A percentile compares a stretch with the other conserved stretches of the same genome.
phyloP scores from a whole-genome alignment of 2,797 vertebrate genomes.

The Kryptopterus vitreolus region DNA sequence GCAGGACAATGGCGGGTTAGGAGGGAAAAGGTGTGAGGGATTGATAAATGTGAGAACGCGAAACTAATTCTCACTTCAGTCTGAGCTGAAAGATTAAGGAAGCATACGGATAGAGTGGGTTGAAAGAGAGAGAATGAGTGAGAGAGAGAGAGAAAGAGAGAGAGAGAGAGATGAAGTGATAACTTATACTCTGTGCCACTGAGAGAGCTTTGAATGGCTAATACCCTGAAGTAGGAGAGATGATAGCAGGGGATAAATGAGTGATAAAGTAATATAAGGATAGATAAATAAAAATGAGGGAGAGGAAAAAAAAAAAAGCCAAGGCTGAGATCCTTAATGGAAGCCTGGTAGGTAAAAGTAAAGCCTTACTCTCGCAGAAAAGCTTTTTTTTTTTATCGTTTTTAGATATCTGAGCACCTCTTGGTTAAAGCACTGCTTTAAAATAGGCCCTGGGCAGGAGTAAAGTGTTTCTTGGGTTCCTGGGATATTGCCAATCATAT shows the following conservation, averaged over 20 bases:
- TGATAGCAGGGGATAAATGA: conserved; percentile 50
- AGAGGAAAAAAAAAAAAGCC: conserved; percentile 46
- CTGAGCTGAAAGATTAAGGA: conserved; percentile 79
- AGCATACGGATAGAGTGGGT: conserved; percentile 72
- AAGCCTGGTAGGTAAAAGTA: conserved; percentile 51
- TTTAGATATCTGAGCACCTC: not conserved
- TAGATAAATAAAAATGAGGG: conserved; percentile 55
- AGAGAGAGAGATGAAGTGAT: conserved; percentile 62
- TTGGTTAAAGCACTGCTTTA: not conserved
- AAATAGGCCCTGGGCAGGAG: not conserved
- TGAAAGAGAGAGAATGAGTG: conserved; percentile 2
- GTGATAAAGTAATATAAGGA: conserved; percentile 53
- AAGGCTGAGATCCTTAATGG: conserved; percentile 62
- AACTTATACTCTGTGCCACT: conserved; percentile 59
- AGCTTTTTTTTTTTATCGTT: not conserved
- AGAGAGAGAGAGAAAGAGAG: conserved; percentile 53
- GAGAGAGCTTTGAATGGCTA: conserved; percentile 62
- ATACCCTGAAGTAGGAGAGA: conserved; percentile 52
- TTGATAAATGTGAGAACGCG: conserved; percentile 76
- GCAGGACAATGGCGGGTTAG: conserved; percentile 20
- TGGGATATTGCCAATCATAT: too few relatives aligned
- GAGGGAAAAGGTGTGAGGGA: conserved; percentile 64
- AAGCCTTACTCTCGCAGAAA: not conserved
- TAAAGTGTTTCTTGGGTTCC: too few relatives aligned
- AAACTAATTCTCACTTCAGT: conserved; percentile 84